These are phyloP conservation scores for Cyclophora albipunctata DNA, from an alignment of 2,888 invertebrate genomes.

Conservation along the genomic window DNA sequence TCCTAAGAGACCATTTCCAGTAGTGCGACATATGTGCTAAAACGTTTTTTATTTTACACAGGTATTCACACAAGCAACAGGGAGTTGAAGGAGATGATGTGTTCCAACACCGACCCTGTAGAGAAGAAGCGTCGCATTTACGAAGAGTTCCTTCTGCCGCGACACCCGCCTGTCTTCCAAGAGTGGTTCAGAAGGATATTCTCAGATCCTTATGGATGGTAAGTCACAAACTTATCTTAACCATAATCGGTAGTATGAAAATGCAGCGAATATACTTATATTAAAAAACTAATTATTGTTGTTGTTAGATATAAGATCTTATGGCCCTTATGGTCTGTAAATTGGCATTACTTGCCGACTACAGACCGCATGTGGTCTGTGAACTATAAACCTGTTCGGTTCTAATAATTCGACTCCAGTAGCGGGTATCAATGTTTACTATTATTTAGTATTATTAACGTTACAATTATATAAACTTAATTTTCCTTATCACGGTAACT, in stretches of 20 bases:
- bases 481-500: too few species aligned
- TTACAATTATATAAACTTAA: too few species aligned
- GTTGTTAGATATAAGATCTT: too few species aligned
- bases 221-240: constrained; percentile 13
- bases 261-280: background rate
- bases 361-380: too few species aligned
- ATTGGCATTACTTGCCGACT: too few species aligned
- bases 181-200: constrained; percentile 95
- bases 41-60: constrained; percentile 17
- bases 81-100: constrained; percentile 79
- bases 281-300: background rate
- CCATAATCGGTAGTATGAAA: background rate
- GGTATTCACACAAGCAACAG: constrained; percentile 72
- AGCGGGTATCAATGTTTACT: too few species aligned
- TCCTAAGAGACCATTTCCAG: too few species aligned
- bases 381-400: too few species aligned
- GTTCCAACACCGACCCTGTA: constrained; percentile 75
- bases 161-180: constrained; percentile 89
- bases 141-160: constrained; percentile 78
- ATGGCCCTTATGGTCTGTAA: too few species aligned
- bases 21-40: too few species aligned
- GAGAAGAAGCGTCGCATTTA: constrained; percentile 81
- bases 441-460: too few species aligned
- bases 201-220: constrained; percentile 92
- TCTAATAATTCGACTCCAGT: too few species aligned